These are phyloP conservation scores for Cepaea nemoralis DNA, from an alignment of 1,140 invertebrate species.

Conservation along the genomic window DNA sequence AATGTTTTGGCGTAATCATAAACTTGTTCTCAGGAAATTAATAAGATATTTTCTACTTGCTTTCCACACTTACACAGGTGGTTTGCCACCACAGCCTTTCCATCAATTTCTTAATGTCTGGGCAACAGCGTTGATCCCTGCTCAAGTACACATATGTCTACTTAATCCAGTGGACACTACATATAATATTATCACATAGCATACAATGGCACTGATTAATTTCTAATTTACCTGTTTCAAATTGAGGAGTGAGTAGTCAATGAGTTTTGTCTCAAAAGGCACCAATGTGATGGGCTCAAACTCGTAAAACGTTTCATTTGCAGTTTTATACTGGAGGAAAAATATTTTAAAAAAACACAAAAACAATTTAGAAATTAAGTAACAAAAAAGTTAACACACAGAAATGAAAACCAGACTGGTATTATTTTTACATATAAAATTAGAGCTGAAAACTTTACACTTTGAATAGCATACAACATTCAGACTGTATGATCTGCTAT, in stretches of 20 bases:
- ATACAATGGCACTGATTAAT: too few relatives aligned
- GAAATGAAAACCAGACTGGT: too few relatives aligned
- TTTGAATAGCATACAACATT: too few relatives aligned
- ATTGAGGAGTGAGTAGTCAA: conserved; percentile 83
- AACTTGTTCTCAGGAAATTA: too few relatives aligned
- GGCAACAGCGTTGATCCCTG: conserved; percentile 5
- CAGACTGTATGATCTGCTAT: too few relatives aligned
- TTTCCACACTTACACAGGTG: too few relatives aligned
- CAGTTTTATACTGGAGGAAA: conserved; percentile 60
- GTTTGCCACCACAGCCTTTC: too few relatives aligned
- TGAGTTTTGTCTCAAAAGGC: conserved; percentile 91
- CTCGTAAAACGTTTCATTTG: conserved; percentile 73
- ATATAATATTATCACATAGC: not conserved
- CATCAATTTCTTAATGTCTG: too few relatives aligned
- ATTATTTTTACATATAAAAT: too few relatives aligned
- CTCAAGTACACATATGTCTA: not conserved
- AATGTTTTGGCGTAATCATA: too few relatives aligned
- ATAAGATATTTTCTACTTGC: too few relatives aligned
- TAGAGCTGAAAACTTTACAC: too few relatives aligned
- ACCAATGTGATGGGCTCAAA: conserved; percentile 93
- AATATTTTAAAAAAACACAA: not conserved
- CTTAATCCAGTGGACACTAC: not conserved
- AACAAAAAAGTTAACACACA: not conserved
- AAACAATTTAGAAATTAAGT: not conserved
- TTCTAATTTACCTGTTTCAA: conserved; percentile 77